phyloP scores from a whole-genome alignment of 2,888 invertebrate species.

The Mesoligia furuncula region DNA sequence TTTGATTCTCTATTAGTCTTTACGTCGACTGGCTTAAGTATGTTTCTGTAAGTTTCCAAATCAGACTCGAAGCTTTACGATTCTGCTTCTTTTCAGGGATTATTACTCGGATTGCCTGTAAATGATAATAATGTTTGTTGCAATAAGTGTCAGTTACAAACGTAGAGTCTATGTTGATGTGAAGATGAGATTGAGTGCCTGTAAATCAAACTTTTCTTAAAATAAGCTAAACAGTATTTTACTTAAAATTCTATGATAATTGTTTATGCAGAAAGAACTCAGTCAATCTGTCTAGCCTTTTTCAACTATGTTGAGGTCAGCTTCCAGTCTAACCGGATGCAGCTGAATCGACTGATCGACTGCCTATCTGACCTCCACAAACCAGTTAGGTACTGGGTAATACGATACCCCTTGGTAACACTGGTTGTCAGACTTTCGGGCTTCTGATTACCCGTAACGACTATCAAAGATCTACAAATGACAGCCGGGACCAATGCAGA shows the following conservation, averaged over 20 bases:
- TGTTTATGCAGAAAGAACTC: background rate
- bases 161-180: background rate
- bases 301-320: too few species aligned
- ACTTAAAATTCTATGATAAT: background rate
- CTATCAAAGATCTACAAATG: too few species aligned
- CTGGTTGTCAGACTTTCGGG: too few species aligned
- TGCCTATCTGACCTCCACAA: background rate
- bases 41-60: background rate
- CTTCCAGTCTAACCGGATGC: background rate
- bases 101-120: background rate
- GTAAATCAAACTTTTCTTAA: too few species aligned
- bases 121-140: too few species aligned
- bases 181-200: background rate
- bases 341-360: background rate
- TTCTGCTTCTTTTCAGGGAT: background rate
- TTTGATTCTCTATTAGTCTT: conserved; percentile 5
- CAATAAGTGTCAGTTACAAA: background rate
- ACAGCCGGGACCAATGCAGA: background rate
- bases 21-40: background rate
- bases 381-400: background rate
- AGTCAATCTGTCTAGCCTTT: too few species aligned
- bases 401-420: background rate
- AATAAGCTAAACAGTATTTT: background rate
- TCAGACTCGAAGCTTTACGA: background rate
- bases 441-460: too few species aligned